These are phyloP conservation scores for Scarus forsteni DNA, from an alignment of 2,797 vertebrate species.

Conservation along the genomic window DNA sequence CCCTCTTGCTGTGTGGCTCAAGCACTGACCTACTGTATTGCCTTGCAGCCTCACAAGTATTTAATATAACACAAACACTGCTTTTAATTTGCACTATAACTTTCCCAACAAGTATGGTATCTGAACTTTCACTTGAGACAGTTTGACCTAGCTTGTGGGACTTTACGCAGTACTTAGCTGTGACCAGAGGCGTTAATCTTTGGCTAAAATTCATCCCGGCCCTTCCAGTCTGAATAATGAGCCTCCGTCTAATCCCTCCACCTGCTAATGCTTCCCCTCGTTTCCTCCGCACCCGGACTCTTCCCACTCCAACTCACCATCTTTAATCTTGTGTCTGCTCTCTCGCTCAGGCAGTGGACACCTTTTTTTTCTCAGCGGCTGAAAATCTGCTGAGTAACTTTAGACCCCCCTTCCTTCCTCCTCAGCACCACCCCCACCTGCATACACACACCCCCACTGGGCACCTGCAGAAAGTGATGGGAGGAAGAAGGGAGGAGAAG, in stretches of 20 bases:
- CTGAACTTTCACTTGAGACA: slow-evolving; percentile 28
- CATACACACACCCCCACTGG: slow-evolving; percentile 33
- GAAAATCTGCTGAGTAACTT: slow-evolving; percentile 87
- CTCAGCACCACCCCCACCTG: slow-evolving; percentile 2
- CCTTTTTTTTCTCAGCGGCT: slow-evolving; percentile 51
- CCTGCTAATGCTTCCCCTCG: slow-evolving; percentile 54
- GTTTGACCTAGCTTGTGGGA: slow-evolving; percentile 46
- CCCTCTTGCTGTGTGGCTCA: no score
- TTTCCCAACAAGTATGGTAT: slow-evolving; percentile 18
- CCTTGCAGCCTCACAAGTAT: background rate
- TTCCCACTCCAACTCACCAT: slow-evolving; percentile 48
- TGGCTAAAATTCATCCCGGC: slow-evolving; percentile 60
- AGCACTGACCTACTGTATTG: no score
- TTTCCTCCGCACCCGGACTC: slow-evolving; percentile 51
- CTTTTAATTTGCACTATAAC: slow-evolving; percentile 4
- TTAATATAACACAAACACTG: slow-evolving; percentile 5
- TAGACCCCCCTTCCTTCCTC: background rate
- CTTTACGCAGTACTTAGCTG: slow-evolving; percentile 41
- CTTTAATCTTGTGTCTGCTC: slow-evolving; percentile 63
- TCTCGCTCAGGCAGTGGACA: slow-evolving; percentile 55
- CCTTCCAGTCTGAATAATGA: slow-evolving; percentile 73
- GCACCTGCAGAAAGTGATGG: slow-evolving; percentile 70
- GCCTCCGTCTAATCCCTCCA: slow-evolving; percentile 55
- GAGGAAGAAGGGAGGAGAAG: slow-evolving; percentile 56
- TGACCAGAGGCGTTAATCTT: slow-evolving; percentile 59